Evolutionary conservation across 2,888 invertebrate species (phyloP), one percentile per base, ranked within the genome.

Genomic region (Eilema sororculum): DNA sequence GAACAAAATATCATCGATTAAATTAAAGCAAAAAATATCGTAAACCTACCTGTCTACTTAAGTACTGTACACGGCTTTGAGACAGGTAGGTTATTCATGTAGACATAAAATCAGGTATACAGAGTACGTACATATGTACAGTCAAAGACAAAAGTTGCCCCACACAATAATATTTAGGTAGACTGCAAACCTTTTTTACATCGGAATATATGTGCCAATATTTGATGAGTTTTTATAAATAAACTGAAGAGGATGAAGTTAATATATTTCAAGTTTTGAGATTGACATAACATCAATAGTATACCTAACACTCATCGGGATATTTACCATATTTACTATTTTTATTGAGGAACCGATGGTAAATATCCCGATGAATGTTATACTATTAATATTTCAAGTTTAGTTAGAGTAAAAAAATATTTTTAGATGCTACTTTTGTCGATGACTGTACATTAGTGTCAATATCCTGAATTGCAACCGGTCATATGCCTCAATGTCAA

Each of bases 401-500:
- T n/a, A n/a, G n/a, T n/a, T n/a, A n/a, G n/a, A n/a, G n/a, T n/a
- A n/a, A n/a, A 20, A 13, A 52, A 2, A 6, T 0, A 9, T 20
- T 6, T 52, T 52, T 52, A n/a, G 20, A n/a, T 2, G 52, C 20
- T 52, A 52, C 52, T 52, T 52, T 52, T 52, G 52, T 52, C 52
- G 8, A 1, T 52, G n/a, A 6, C 52, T 52, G 52, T 52, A n/a
- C 52, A 52, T n/a, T n/a, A 85, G 85, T 87, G 90, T 91, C 90
- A 91, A 91, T 90, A 92, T 93, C 88, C 90, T 90, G 86, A 80
- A 86, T 79, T 76, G 73, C 83, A 85, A 90, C 89, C 88, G 88
- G 90, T 90, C 91, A 87, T 81, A 84, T 78, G 82, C 85, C 85
- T 89, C 94, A 94, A 94, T 94, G 95, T 94, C 94, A 94, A 93